These are phyloP conservation scores for Agrenia bidenticulata DNA, from an alignment of 2,888 invertebrate species.

Conservation along the genomic window DNA sequence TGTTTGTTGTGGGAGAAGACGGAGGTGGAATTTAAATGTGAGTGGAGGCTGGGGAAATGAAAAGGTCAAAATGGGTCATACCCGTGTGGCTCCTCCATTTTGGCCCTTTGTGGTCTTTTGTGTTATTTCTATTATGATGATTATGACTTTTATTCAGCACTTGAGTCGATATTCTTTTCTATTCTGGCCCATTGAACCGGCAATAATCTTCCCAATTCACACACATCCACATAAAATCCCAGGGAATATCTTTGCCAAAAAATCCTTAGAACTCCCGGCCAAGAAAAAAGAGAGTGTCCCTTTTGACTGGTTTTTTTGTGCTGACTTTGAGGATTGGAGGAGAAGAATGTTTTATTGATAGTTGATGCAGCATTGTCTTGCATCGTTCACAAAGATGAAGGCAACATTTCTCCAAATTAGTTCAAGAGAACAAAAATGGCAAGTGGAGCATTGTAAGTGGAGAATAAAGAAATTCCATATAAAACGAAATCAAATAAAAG, in stretches of 20 bases:
- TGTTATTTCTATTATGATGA: slow-evolving; percentile 10
- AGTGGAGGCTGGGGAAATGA: too few species aligned
- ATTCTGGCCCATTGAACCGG: not conserved
- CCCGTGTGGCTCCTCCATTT: too few species aligned
- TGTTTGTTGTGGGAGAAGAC: too few species aligned
- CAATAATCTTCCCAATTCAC: not conserved
- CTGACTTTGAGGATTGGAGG: not conserved
- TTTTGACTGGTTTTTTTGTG: slow-evolving; percentile 15
- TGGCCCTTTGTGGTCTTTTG: not conserved
- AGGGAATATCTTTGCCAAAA: slow-evolving; percentile 2
- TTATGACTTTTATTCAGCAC: slow-evolving; percentile 8
- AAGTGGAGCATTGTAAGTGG: not conserved
- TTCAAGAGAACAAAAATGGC: slow-evolving; percentile 7
- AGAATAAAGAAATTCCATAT: not conserved
- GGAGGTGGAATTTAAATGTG: too few species aligned
- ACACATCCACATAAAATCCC: slow-evolving; percentile 1
- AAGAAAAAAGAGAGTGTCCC: slow-evolving; percentile 1
- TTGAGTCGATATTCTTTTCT: slow-evolving; percentile 5
- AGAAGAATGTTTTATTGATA: slow-evolving; percentile 6
- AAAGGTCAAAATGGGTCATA: too few species aligned
- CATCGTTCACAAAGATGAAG: not conserved
- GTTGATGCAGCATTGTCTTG: slow-evolving; percentile 9
- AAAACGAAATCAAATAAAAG: slow-evolving; percentile 21
- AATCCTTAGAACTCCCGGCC: not conserved
- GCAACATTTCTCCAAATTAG: slow-evolving; percentile 17